These are phyloP conservation scores for Lissocephala sabroskyi DNA, from an alignment of 2,888 invertebrate genomes.

Conservation along the genomic window DNA sequence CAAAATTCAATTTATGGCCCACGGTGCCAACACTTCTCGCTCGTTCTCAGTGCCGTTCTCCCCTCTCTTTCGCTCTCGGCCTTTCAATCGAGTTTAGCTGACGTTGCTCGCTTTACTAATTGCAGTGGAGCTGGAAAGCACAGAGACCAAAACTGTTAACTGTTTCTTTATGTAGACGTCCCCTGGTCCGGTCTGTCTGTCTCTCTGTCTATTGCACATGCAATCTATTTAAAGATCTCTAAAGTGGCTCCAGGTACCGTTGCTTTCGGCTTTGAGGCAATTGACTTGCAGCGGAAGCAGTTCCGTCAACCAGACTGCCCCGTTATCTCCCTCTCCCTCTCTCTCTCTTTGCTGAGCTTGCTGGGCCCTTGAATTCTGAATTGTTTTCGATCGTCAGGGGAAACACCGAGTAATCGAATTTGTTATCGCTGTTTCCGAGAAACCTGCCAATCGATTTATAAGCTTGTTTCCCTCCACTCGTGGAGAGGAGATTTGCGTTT, in stretches of 20 bases:
- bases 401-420: too few relatives aligned
- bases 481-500: too few relatives aligned
- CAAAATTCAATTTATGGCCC: not conserved
- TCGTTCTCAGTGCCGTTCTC: not conserved
- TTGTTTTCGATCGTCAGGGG: not conserved
- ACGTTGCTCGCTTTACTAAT: slow-evolving; percentile 14
- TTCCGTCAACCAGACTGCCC: not conserved
- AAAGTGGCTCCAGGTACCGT: slow-evolving; percentile 28
- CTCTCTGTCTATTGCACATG: not conserved
- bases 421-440: too few relatives aligned
- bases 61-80: not conserved
- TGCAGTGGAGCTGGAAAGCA: slow-evolving; percentile 9
- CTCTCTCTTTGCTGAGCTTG: not conserved
- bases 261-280: slow-evolving; percentile 22
- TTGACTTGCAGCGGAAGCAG: slow-evolving; percentile 32
- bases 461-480: too few relatives aligned
- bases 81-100: slow-evolving; percentile 22
- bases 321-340: not conserved
- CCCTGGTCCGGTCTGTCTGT: not conserved
- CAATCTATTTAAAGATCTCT: not conserved
- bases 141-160: slow-evolving; percentile 24
- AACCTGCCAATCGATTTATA: too few relatives aligned
- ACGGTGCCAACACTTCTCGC: not conserved
- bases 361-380: not conserved
- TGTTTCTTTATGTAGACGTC: slow-evolving; percentile 23